phyloP scores from a whole-genome alignment of 1,140 invertebrate genomes.

The Pseudomyrmex pallidus region DNA sequence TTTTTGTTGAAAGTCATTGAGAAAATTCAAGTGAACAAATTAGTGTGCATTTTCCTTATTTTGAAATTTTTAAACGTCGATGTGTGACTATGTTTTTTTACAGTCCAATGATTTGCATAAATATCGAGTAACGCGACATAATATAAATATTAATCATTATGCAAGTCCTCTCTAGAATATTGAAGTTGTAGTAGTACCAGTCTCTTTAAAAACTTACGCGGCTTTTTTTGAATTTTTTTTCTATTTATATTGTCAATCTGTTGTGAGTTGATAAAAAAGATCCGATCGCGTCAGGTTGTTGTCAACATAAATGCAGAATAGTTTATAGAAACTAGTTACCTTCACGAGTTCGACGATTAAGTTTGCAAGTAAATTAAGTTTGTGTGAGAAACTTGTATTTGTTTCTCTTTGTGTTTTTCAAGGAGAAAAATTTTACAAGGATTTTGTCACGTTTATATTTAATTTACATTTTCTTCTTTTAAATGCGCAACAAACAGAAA shows the following conservation, averaged over 20 bases:
- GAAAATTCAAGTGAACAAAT: not conserved
- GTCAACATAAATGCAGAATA: not conserved
- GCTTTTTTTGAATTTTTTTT: not conserved
- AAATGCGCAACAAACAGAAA: not conserved
- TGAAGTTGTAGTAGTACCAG: not conserved
- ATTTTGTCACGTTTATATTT: too few species aligned
- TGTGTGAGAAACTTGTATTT: too few species aligned
- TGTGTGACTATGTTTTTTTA: not conserved
- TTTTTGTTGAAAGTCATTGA: conserved; percentile 27
- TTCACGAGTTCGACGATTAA: too few species aligned
- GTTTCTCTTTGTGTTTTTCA: not conserved
- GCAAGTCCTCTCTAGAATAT: not conserved
- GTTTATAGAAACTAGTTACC: too few species aligned
- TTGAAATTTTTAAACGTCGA: not conserved
- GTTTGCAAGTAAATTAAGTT: too few species aligned
- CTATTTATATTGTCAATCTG: not conserved
- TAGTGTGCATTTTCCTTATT: not conserved
- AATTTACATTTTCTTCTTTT: not conserved
- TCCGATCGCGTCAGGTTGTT: not conserved
- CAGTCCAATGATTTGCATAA: conserved; percentile 4
- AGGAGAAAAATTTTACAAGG: not conserved
- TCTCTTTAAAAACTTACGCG: conserved; percentile 11
- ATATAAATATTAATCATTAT: conserved; percentile 40
- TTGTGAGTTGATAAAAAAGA: not conserved
- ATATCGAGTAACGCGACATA: not conserved